These are phyloP conservation scores for Ardeotis arabs DNA, from an alignment of 2,113 vertebrate genomes.

Conservation along the genomic window DNA sequence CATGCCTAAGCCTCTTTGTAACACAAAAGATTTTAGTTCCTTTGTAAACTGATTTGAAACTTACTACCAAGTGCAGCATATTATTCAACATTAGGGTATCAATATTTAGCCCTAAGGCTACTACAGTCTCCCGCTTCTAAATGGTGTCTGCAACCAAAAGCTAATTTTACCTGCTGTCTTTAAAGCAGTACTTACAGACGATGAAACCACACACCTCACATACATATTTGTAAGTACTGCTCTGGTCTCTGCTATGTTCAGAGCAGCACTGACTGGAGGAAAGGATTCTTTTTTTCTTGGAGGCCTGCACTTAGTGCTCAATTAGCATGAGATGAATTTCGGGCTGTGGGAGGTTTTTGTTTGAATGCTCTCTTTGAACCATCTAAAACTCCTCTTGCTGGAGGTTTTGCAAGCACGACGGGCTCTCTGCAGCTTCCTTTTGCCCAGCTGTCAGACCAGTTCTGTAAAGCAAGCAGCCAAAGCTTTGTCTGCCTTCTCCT, in stretches of 20 bases:
- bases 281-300: background rate
- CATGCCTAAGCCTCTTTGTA: background rate
- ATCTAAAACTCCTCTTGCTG: background rate
- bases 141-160: background rate
- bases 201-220: background rate
- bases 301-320: background rate
- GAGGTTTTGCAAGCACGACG: background rate
- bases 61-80: background rate
- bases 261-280: background rate
- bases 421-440: background rate
- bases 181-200: background rate
- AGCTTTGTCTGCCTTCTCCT: background rate
- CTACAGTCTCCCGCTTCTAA: background rate
- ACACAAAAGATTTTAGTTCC: background rate
- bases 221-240: background rate
- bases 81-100: background rate
- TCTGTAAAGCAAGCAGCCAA: background rate
- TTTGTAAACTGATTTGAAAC: background rate
- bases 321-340: background rate
- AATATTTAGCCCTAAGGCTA: background rate
- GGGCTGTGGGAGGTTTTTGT: background rate
- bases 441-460: background rate
- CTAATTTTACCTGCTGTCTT: background rate
- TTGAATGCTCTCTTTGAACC: slow-evolving; percentile 2
- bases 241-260: background rate